Base-by-base conservation (phyloP, 2,113 vertebrate species). In the Corapipo altera region DNA sequence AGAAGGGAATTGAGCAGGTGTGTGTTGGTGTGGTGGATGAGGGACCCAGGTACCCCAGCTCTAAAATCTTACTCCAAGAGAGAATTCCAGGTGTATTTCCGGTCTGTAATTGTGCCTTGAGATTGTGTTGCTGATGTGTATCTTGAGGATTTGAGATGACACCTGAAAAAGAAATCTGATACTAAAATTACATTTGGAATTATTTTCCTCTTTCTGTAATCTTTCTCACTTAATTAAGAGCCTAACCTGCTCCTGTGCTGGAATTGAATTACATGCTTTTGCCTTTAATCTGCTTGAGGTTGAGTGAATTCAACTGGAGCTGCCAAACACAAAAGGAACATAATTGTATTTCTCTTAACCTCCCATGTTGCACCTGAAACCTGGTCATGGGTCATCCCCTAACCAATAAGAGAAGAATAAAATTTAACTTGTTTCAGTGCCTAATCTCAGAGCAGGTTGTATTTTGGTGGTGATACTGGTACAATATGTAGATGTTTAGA, bases 261-360 rank as follows among this genome's bases (percentile, higher is more conserved):
- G 17, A 58, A 57, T 43, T 69, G 52, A 88, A 88, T 86, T 19
- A 49, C 32, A 73, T 35, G 28, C 67, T 86, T 96, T 95, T 89
- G 70, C 79, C 69, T 93, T 85, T 85, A 26, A 49, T 18, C 64
- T 94, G 64, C 62, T 57, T 59, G 78, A 67, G 41, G 35, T 16
- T 37, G 55, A 77, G 72, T 15, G 57, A 88, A 11, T 69, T 74
- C 48, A 88, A 0, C 59, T 71, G 88, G 49, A 81, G 73, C 51
- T 61, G 28, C 48, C 51, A 66, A 48, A 24, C 51, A 27, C 65
- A 46, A 55, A 7, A 54, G 59, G 61, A 54, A 2, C 7, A 41
- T 33, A 49, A 32, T 22, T 5, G 0, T 51, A 19, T 41, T 67
- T 54, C 52, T 41, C 26, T 27, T 27, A 18, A 22, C 16, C 61